Conservation (phyloP, 92 coral and sea anemone species). For the Anthopleura xanthogrammica region DNA sequence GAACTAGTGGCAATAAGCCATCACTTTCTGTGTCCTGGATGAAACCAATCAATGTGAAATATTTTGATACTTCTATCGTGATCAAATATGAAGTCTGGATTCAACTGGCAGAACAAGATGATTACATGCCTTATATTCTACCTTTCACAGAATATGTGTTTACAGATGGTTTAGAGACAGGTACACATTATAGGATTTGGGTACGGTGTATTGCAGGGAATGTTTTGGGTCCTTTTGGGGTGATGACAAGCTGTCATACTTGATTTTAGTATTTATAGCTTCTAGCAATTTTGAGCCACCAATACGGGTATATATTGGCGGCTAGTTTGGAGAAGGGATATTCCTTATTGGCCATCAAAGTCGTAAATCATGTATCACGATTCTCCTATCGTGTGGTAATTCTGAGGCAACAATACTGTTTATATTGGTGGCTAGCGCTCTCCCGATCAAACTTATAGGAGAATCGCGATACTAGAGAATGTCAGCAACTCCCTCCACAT, state of each 20-base stretch:
- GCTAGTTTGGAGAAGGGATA: no score
- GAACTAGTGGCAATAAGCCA: slow-evolving; percentile 26
- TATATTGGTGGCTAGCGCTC: no score
- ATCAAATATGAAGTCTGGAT: slow-evolving; percentile 92
- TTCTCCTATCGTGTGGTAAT: no score
- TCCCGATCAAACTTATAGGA: no score
- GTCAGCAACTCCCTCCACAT: no score
- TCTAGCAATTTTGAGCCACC: no score
- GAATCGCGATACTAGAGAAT: no score
- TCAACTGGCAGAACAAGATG: slow-evolving; percentile 52
- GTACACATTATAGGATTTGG: slow-evolving; percentile 75
- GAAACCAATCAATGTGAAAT: slow-evolving; percentile 66
- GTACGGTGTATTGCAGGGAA: slow-evolving; percentile 64
- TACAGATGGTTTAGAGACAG: slow-evolving; percentile 45
- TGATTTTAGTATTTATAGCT: not conserved
- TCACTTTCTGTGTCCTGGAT: slow-evolving; percentile 73
- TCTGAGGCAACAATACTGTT: no score
- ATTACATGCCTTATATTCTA: slow-evolving; percentile 73
- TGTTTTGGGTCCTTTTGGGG: slow-evolving; percentile 74
- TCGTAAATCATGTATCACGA: no score
- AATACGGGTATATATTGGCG: no score
- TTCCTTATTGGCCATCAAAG: no score
- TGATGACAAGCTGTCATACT: slow-evolving; percentile 57
- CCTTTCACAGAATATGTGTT: slow-evolving; percentile 69
- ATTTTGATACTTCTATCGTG: slow-evolving; percentile 10